Conservation (phyloP, 2,888 invertebrate genomes). For the Philaethria dido region DNA sequence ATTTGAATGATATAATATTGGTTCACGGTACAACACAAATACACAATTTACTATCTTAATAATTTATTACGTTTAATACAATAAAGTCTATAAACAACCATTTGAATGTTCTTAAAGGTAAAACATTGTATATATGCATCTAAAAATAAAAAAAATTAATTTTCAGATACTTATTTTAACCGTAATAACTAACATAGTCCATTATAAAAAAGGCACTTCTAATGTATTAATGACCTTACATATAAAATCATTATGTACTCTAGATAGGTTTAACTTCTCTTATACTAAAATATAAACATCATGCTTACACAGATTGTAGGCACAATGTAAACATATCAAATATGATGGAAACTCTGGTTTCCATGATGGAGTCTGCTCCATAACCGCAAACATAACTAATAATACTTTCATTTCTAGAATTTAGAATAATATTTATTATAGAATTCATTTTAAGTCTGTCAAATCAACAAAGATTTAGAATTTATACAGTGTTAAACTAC, state of each 20-base stretch:
- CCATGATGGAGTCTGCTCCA: neutral
- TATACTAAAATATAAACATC: neutral
- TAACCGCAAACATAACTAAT: neutral
- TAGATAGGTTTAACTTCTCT: neutral
- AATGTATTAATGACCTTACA: neutral
- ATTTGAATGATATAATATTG: neutral
- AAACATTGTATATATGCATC: neutral
- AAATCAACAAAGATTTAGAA: neutral
- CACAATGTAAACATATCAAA: neutral
- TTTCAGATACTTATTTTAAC: neutral
- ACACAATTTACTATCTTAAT: neutral
- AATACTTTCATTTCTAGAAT: neutral
- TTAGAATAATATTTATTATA: neutral
- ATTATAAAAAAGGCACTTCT: slow-evolving; percentile 1
- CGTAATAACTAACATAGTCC: neutral
- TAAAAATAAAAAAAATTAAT: neutral
- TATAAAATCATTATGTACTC: neutral
- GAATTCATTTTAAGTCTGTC: neutral
- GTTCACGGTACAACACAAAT: neutral
- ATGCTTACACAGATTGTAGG: neutral
- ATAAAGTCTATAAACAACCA: neutral
- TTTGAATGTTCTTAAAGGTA: neutral
- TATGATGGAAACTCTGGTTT: neutral
- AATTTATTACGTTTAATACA: slow-evolving; percentile 3
- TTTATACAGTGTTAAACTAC: too few relatives aligned